A percentile compares a stretch with the other conserved stretches of the same genome.
Evolutionary conservation across 2,113 vertebrate genomes (phyloP).

Genomic region (Piprites chloris): DNA sequence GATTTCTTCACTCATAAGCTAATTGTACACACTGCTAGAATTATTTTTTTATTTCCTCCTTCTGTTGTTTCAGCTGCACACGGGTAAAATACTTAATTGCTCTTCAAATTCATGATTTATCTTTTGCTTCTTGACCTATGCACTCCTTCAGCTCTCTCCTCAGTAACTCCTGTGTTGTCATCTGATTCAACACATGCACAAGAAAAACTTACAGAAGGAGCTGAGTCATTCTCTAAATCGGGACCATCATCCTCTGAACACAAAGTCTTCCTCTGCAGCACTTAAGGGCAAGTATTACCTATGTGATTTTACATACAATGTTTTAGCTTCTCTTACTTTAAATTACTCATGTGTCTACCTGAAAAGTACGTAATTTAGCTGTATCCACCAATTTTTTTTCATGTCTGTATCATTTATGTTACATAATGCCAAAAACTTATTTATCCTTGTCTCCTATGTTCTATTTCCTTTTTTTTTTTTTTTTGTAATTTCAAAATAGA

Average conservation of each 20-base stretch:
- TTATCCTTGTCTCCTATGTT: neutral
- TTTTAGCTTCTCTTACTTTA: neutral
- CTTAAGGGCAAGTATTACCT: neutral
- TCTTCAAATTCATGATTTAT: neutral
- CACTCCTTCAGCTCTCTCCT: neutral
- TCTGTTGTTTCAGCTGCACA: neutral
- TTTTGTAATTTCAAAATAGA: neutral
- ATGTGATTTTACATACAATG: neutral
- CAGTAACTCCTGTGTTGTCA: neutral
- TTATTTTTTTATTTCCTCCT: neutral
- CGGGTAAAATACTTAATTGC: neutral
- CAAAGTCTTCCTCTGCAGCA: neutral
- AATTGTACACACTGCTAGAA: neutral
- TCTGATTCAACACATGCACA: neutral
- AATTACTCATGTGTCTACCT: neutral
- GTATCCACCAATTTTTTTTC: neutral
- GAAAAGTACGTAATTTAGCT: neutral
- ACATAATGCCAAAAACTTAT: neutral
- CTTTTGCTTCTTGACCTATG: neutral
- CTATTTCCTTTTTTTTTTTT: neutral
- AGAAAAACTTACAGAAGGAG: neutral
- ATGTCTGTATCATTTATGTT: neutral
- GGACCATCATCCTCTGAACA: neutral
- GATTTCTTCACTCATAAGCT: neutral
- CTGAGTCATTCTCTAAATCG: conserved; percentile 40